Evolutionary conservation across 2,113 vertebrate species (phyloP).

Genomic region (Pygathrix nemaeus): DNA sequence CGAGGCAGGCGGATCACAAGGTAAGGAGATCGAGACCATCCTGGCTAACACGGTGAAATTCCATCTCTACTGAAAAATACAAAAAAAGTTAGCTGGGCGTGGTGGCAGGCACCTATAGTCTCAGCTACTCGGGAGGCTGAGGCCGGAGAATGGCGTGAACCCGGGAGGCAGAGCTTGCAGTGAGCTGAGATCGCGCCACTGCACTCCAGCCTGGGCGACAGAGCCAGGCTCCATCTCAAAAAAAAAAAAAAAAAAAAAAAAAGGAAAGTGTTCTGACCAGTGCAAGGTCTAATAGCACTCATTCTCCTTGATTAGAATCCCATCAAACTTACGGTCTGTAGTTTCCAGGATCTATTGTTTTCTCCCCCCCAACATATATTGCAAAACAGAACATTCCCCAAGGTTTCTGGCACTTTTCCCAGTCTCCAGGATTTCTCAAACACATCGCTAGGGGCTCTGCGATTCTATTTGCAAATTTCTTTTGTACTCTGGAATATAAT

Average conservation of each 20-base stretch:
- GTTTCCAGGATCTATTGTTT: neutral
- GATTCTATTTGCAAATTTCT: neutral
- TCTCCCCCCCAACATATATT: fast-evolving
- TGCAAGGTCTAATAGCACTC: neutral
- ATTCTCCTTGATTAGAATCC: neutral
- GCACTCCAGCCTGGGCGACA: too few species aligned
- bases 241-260: neutral
- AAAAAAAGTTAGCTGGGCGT: too few species aligned
- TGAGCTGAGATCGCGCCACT: fast-evolving
- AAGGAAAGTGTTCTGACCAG: neutral
- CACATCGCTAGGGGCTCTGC: neutral
- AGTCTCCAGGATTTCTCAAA: neutral
- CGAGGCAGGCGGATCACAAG: too few species aligned
- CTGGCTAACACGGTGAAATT: too few species aligned
- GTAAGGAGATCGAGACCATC: too few species aligned
- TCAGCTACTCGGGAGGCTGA: too few species aligned
- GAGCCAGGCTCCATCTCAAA: too few species aligned
- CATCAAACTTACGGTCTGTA: neutral
- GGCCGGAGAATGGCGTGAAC: too few species aligned
- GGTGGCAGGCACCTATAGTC: too few species aligned
- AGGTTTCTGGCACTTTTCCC: neutral
- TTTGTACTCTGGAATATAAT: neutral
- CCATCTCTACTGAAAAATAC: too few species aligned
- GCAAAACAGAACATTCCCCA: neutral
- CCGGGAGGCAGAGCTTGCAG: too few species aligned